These are phyloP conservation scores for Halcyon smyrnensis DNA, from an alignment of 2,797 vertebrate species.

Conservation along the genomic window DNA sequence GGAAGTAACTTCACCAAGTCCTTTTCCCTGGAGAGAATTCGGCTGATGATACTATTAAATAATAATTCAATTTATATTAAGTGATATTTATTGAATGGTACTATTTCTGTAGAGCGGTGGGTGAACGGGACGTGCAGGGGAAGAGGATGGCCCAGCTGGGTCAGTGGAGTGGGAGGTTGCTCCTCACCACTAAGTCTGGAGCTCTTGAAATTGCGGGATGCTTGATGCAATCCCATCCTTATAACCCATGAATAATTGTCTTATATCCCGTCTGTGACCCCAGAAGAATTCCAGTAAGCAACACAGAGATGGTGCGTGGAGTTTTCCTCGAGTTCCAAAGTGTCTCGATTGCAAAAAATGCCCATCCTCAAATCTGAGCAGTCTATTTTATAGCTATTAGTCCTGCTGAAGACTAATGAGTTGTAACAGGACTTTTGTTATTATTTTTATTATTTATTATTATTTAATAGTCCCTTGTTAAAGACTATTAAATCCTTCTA, in stretches of 20 bases:
- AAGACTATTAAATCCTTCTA: neutral
- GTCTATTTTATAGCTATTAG: neutral
- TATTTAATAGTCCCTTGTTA: too few relatives aligned
- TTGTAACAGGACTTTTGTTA: neutral
- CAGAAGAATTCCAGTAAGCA: neutral
- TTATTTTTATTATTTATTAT: neutral
- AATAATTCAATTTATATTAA: too few relatives aligned
- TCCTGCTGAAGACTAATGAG: neutral
- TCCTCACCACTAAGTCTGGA: fast-evolving
- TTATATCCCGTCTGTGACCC: neutral
- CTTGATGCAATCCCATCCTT: neutral
- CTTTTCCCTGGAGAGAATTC: neutral
- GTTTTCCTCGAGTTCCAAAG: neutral
- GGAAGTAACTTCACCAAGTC: neutral
- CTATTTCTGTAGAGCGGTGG: too few relatives aligned
- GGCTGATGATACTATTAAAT: too few relatives aligned
- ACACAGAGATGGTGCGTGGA: neutral
- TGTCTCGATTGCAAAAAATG: neutral
- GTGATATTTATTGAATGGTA: too few relatives aligned
- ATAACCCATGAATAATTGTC: neutral
- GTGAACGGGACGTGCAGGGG: neutral
- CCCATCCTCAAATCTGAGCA: neutral
- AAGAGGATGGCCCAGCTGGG: fast-evolving
- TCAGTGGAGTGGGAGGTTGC: neutral
- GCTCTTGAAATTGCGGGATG: neutral